A percentile compares a stretch with the other conserved stretches of the same genome.
Conservation (phyloP, 2,888 invertebrate species). For the Oscheius sp. region DNA sequence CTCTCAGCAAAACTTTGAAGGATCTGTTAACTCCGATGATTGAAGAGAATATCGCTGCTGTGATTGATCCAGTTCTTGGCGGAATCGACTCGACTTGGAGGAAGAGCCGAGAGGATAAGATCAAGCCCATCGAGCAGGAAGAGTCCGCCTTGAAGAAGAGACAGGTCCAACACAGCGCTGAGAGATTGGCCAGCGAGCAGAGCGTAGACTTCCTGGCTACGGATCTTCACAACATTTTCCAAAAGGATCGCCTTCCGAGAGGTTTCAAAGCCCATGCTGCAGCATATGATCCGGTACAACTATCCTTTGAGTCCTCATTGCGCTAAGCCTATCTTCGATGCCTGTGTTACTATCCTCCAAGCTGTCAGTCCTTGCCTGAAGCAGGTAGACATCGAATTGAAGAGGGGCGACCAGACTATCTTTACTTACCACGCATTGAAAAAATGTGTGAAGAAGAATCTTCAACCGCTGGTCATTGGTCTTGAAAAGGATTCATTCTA, state of each 20-base stretch:
- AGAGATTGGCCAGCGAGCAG: not conserved
- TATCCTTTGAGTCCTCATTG: conserved; percentile 34
- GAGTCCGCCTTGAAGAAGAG: not conserved
- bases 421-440: conserved; percentile 16
- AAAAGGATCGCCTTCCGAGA: conserved; percentile 19
- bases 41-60: conserved; percentile 14
- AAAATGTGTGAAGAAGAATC: not conserved
- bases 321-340: conserved; percentile 10
- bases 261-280: not conserved
- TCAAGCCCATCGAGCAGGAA: not conserved
- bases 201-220: conserved; percentile 17
- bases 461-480: not conserved
- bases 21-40: conserved; percentile 10
- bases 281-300: conserved; percentile 31
- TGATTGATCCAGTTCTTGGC: conserved; percentile 4
- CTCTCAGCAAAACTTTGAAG: conserved; percentile 6
- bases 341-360: not conserved
- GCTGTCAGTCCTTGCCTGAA: not conserved
- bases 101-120: not conserved
- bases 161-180: conserved; percentile 12
- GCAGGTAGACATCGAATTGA: conserved; percentile 18
- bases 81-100: conserved; percentile 9
- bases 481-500: conserved; percentile 14
- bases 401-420: conserved; percentile 7
- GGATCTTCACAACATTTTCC: conserved; percentile 29